phyloP scores from a whole-genome alignment of 2,888 invertebrate species.

The Neoitamus cyanurus region DNA sequence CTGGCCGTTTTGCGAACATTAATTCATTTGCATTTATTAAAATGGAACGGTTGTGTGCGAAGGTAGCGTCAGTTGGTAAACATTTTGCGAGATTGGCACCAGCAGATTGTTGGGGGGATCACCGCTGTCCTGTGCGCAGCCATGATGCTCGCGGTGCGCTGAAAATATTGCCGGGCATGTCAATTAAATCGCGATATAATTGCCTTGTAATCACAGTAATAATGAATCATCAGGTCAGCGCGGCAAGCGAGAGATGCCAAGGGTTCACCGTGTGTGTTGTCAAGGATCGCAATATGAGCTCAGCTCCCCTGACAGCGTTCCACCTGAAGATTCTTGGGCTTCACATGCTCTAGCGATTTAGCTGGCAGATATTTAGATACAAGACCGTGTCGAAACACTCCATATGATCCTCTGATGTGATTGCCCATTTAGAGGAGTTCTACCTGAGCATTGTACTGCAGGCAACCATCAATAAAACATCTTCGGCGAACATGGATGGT shows the following conservation, averaged over 20 bases:
- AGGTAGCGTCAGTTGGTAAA: constrained; percentile 5
- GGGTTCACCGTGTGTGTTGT: constrained; percentile 33
- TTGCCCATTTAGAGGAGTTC: constrained; percentile 38
- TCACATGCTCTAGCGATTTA: neutral
- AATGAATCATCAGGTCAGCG: constrained; percentile 44
- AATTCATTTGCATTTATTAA: constrained; percentile 13
- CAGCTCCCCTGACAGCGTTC: neutral
- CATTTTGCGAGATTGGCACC: constrained; percentile 23
- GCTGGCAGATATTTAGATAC: constrained; percentile 37
- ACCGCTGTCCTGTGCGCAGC: neutral
- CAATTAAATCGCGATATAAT: constrained; percentile 44
- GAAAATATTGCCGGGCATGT: constrained; percentile 41
- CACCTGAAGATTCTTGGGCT: neutral
- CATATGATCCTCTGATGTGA: constrained; percentile 40
- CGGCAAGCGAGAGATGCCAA: neutral
- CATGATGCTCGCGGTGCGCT: neutral
- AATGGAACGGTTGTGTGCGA: neutral
- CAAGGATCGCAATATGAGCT: neutral
- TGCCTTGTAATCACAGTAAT: constrained; percentile 45
- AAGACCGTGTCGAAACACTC: constrained; percentile 33
- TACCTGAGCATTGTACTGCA: neutral
- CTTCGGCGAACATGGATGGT: constrained; percentile 20
- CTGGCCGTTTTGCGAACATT: neutral
- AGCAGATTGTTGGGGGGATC: neutral
- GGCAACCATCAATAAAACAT: constrained; percentile 44